Conservation (phyloP, 2,113 vertebrate genomes). For the Puntigrus tetrazona region DNA sequence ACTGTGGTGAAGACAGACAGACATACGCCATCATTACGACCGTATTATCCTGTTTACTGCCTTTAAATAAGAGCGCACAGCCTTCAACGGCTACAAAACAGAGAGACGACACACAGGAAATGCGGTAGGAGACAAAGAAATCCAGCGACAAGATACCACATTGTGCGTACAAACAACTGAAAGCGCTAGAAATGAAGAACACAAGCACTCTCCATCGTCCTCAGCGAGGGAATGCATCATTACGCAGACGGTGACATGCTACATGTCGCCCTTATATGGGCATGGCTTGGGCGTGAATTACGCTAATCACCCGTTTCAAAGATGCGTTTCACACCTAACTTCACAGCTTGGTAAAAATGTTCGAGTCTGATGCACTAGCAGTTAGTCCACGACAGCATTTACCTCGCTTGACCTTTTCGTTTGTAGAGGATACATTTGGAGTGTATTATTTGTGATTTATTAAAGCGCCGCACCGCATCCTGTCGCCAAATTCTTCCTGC, state of each 20-base stretch:
- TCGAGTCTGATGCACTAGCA: background rate
- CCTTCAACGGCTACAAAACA: background rate
- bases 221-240: background rate
- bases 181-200: conserved; percentile 16
- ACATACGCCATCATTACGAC: conserved; percentile 18
- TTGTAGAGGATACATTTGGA: background rate
- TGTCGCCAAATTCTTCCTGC: background rate
- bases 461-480: no score
- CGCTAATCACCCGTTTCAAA: background rate
- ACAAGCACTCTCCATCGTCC: background rate
- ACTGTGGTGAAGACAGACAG: background rate
- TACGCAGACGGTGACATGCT: background rate
- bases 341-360: background rate
- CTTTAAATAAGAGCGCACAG: background rate
- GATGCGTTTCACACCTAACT: background rate
- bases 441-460: background rate
- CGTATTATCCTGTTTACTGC: background rate
- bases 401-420: background rate
- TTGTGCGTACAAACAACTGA: background rate
- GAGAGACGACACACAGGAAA: conserved; percentile 23
- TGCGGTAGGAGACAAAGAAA: conserved; percentile 1
- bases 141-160: background rate
- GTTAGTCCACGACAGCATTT: background rate
- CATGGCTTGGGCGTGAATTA: background rate
- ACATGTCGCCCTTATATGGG: background rate